Evolutionary conservation across 1,140 invertebrate genomes (phyloP).

Genomic region (Oedothorax gibbosus): DNA sequence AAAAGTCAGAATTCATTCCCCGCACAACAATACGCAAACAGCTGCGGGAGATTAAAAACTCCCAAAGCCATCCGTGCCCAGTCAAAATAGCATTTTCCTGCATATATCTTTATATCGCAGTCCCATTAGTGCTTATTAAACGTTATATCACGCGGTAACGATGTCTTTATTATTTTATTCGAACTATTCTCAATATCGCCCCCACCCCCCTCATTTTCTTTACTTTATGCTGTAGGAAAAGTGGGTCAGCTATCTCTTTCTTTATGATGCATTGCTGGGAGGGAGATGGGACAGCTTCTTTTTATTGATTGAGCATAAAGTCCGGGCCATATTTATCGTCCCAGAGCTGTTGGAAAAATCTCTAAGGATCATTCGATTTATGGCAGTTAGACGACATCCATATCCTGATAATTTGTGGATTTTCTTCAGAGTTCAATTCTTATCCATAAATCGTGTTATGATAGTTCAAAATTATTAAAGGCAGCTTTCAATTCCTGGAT

Average conservation of each 20-base stretch:
- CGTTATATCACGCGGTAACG: neutral
- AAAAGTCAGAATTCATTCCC: neutral
- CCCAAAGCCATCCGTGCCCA: neutral
- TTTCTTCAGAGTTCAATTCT: neutral
- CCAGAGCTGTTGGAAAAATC: slow-evolving; percentile 3
- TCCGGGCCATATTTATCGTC: slow-evolving; percentile 20
- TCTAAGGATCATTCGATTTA: slow-evolving; percentile 29
- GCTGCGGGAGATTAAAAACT: slow-evolving; percentile 16
- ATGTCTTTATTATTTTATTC: slow-evolving; percentile 21
- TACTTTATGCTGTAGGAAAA: neutral
- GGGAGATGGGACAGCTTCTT: slow-evolving; percentile 20
- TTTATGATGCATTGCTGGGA: slow-evolving; percentile 18
- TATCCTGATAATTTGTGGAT: neutral
- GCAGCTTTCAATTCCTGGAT: no score
- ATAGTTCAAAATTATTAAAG: no score
- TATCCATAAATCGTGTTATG: no score
- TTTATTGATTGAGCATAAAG: slow-evolving; percentile 36
- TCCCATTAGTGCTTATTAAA: slow-evolving; percentile 22
- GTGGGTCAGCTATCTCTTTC: slow-evolving; percentile 1
- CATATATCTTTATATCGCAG: neutral
- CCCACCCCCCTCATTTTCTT: neutral
- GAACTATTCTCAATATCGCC: neutral
- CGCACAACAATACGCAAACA: slow-evolving; percentile 13
- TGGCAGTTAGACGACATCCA: neutral
- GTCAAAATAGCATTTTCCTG: neutral